Evolutionary conservation across 2,113 vertebrate genomes (phyloP).

Genomic region (Pachyramphus minor): DNA sequence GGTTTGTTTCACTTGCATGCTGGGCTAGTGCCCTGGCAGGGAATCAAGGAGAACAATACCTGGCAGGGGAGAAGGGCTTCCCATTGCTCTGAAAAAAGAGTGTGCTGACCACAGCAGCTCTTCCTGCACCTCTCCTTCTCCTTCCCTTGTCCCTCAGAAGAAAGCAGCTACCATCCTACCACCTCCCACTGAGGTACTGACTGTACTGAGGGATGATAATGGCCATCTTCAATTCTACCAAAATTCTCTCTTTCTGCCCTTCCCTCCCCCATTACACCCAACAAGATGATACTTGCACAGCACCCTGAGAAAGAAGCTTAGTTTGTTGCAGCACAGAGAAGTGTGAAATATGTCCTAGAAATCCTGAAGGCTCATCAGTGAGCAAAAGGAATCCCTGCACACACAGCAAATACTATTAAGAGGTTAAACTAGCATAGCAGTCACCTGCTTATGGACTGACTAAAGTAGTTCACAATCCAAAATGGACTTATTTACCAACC

Average conservation of each 20-base stretch:
- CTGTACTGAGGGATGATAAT: neutral
- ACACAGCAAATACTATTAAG: neutral
- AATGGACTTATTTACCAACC: neutral
- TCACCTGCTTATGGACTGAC: neutral
- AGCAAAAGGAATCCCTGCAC: neutral
- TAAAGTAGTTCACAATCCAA: neutral
- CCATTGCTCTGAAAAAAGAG: neutral
- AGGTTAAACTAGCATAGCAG: neutral
- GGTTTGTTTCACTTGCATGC: neutral
- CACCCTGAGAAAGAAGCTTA: neutral
- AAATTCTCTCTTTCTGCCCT: neutral
- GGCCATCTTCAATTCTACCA: neutral
- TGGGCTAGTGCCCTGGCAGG: neutral
- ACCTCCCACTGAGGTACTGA: neutral
- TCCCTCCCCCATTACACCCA: neutral
- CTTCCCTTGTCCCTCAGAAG: neutral
- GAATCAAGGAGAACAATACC: slow-evolving; percentile 35
- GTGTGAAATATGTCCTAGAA: neutral
- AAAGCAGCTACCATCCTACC: neutral
- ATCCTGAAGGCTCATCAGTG: neutral
- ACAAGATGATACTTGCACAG: neutral
- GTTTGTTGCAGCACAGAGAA: neutral
- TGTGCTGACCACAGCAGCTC: neutral
- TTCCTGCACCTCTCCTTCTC: neutral
- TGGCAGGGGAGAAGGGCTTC: neutral